Conservation (phyloP, 2,888 invertebrate species). For the Drosophila rellima region DNA sequence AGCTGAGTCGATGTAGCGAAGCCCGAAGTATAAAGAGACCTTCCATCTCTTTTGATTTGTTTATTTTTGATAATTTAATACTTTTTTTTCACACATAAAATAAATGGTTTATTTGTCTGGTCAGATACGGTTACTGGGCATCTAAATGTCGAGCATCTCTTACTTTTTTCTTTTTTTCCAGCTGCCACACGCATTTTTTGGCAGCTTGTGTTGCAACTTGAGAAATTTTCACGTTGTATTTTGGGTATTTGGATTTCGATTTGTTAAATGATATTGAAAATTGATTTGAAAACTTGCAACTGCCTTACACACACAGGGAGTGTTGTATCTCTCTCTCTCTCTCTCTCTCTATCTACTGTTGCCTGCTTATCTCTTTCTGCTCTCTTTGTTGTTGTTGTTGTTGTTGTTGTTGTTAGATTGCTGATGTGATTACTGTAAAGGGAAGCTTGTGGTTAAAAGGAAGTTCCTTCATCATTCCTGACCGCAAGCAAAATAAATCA, state of each 20-base stretch:
- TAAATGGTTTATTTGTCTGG: neutral
- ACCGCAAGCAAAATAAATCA: constrained; percentile 79
- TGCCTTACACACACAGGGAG: neutral
- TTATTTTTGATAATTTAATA: too few relatives aligned
- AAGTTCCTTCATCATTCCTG: constrained; percentile 78
- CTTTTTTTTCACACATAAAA: too few relatives aligned
- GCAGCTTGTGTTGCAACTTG: constrained; percentile 25
- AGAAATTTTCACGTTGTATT: constrained; percentile 30
- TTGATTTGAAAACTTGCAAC: constrained; percentile 58
- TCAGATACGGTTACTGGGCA: neutral
- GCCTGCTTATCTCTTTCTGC: neutral
- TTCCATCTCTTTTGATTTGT: too few relatives aligned
- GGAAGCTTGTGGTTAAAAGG: constrained; percentile 29
- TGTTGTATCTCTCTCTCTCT: neutral
- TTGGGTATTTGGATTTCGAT: constrained; percentile 25
- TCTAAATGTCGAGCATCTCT: neutral
- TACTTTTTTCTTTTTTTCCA: neutral
- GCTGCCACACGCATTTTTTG: constrained; percentile 40
- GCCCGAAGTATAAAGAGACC: too few relatives aligned
- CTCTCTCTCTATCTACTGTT: neutral
- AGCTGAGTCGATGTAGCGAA: too few relatives aligned
- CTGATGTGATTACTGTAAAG: constrained; percentile 48
- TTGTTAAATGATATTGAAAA: constrained; percentile 68
- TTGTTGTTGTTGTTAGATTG: constrained; percentile 69
- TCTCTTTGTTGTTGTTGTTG: constrained; percentile 4